Evolutionary conservation across 2,113 vertebrate genomes (phyloP).

Genomic region (rabbit (Oryctolagus cuniculus)): DNA sequence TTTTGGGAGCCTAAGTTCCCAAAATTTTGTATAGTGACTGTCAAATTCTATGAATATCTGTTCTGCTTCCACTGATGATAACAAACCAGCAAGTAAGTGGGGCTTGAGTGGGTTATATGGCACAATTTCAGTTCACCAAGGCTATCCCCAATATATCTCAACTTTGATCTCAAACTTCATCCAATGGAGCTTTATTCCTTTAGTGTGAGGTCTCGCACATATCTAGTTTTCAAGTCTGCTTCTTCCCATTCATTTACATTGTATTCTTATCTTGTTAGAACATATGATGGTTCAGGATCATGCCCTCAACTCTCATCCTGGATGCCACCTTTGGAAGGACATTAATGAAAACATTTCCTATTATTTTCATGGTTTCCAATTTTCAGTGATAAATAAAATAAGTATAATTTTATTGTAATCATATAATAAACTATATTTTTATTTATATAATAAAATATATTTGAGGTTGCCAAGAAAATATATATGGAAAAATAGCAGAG

Average conservation of each 20-base stretch:
- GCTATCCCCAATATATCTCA: background rate
- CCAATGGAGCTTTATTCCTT: background rate
- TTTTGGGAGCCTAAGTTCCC: conserved; percentile 41
- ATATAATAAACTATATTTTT: background rate
- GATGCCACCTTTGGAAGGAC: background rate
- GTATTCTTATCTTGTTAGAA: conserved; percentile 6
- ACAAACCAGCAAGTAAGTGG: conserved; percentile 41
- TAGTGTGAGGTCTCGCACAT: conserved; percentile 34
- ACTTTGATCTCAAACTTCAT: conserved; percentile 17
- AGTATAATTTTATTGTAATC: background rate
- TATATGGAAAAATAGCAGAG: conserved; percentile 11
- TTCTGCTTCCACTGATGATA: background rate
- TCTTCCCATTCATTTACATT: conserved; percentile 37
- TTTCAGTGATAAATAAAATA: conserved; percentile 51
- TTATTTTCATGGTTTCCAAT: background rate
- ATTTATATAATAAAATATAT: background rate
- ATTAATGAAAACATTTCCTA: conserved; percentile 33
- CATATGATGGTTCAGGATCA: conserved; percentile 5
- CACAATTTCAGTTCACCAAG: conserved; percentile 1
- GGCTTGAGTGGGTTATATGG: background rate
- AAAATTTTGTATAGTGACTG: conserved; percentile 46
- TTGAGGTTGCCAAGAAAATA: conserved; percentile 54
- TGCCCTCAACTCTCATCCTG: background rate
- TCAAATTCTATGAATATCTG: conserved; percentile 24
- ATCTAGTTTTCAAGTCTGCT: conserved; percentile 7